Evolutionary conservation across 2,888 invertebrate genomes (phyloP).

Genomic region (Xestia c-nigrum): DNA sequence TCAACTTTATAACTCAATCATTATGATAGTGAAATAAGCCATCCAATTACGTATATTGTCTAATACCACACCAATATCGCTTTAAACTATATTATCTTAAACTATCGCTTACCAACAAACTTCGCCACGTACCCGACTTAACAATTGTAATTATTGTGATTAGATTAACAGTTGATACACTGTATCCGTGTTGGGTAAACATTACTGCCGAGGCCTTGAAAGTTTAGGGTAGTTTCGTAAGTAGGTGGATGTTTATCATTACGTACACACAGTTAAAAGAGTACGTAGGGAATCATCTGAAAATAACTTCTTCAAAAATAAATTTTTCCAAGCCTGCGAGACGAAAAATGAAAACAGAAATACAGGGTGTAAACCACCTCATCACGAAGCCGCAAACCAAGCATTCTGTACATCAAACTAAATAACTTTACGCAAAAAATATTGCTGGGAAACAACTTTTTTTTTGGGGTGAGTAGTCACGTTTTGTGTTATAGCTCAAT

Average conservation of each 20-base stretch:
- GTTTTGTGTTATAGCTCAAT: no score
- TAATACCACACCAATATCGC: slow-evolving; percentile 7
- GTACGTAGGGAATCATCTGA: no score
- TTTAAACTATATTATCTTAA: slow-evolving; percentile 15
- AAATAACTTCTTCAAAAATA: no score
- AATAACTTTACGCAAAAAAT: no score
- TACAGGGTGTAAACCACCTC: no score
- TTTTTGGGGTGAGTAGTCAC: no score
- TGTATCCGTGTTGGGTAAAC: slow-evolving; percentile 25
- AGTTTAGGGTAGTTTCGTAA: slow-evolving; percentile 21
- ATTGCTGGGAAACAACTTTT: no score
- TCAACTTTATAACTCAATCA: not conserved
- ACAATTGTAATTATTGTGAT: slow-evolving; percentile 46
- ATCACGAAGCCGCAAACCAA: no score
- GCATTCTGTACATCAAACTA: no score
- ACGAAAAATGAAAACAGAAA: no score
- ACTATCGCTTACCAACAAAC: slow-evolving; percentile 30
- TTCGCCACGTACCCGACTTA: slow-evolving; percentile 25
- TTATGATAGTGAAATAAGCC: not conserved
- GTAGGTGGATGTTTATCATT: not conserved
- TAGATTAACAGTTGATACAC: slow-evolving; percentile 47
- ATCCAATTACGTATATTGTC: not conserved
- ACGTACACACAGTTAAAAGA: no score
- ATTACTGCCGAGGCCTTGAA: slow-evolving; percentile 28
- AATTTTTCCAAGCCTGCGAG: no score